phyloP scores from a whole-genome alignment of 2,113 vertebrate genomes.

The Hassar affinis region DNA sequence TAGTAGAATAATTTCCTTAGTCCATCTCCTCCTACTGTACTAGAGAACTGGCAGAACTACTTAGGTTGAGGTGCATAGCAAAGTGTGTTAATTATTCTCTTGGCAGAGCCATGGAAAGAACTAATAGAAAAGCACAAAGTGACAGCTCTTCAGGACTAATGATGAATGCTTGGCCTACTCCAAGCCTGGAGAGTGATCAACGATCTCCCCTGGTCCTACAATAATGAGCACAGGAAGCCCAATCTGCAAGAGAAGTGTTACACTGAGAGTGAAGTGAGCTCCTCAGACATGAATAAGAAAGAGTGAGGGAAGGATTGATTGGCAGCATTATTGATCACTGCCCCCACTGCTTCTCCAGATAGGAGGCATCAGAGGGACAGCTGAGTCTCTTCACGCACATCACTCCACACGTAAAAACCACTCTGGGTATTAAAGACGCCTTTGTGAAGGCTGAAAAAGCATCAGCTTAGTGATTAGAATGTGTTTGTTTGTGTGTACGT shows the following conservation, averaged over 20 bases:
- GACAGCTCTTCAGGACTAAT: slow-evolving; percentile 49
- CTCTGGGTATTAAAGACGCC: slow-evolving; percentile 1
- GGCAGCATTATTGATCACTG: slow-evolving; percentile 51
- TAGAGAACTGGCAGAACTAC: slow-evolving; percentile 35
- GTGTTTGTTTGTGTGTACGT: no score
- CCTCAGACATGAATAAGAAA: slow-evolving; percentile 58
- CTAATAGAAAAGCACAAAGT: slow-evolving; percentile 45
- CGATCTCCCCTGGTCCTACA: slow-evolving; percentile 48
- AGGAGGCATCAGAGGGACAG: slow-evolving; percentile 42
- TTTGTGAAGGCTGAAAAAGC: not conserved
- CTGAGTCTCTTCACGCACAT: slow-evolving; percentile 41
- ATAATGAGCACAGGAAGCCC: slow-evolving; percentile 58
- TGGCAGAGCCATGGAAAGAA: slow-evolving; percentile 52
- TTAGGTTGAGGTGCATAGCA: slow-evolving; percentile 43
- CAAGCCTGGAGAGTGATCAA: slow-evolving; percentile 56
- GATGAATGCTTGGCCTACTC: slow-evolving; percentile 58
- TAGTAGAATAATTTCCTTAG: not conserved
- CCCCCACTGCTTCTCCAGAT: slow-evolving; percentile 31
- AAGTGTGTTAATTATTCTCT: slow-evolving; percentile 61
- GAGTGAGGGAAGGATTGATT: slow-evolving; percentile 49
- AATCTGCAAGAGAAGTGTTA: slow-evolving; percentile 48
- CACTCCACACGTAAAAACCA: slow-evolving; percentile 31
- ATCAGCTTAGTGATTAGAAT: not conserved
- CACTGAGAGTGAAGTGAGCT: slow-evolving; percentile 53
- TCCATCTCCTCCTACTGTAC: slow-evolving; percentile 19